phyloP scores from a whole-genome alignment of 2,888 invertebrate genomes.

The Hololepta plana region DNA sequence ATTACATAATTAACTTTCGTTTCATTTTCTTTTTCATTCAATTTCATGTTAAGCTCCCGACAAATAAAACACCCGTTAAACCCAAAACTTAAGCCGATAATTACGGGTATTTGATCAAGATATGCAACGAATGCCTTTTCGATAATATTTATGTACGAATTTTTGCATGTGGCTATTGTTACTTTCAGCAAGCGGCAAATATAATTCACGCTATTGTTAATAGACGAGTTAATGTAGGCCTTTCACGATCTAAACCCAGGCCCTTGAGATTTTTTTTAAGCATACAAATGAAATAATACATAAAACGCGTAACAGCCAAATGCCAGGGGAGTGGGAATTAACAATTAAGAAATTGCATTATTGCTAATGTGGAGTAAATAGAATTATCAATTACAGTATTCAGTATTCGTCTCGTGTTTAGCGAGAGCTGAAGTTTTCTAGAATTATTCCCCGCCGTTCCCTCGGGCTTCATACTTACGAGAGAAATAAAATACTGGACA shows the following conservation, averaged over 20 bases:
- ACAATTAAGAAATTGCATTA: slow-evolving; percentile 23
- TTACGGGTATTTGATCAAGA: no score
- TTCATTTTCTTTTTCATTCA: no score
- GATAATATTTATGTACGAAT: no score
- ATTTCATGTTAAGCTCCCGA: no score
- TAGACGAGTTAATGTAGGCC: slow-evolving; percentile 15
- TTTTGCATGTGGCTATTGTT: no score
- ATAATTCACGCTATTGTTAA: no score
- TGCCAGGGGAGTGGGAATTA: slow-evolving; percentile 18
- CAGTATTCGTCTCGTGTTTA: slow-evolving; percentile 13
- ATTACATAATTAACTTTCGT: no score
- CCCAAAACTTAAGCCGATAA: no score
- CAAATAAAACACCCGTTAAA: no score
- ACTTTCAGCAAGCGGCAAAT: no score
- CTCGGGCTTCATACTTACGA: slow-evolving; percentile 13
- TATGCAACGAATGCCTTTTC: no score
- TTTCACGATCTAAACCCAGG: slow-evolving; percentile 11
- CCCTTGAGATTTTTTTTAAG: slow-evolving; percentile 14
- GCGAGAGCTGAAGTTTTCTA: slow-evolving; percentile 12
- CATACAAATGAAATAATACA: slow-evolving; percentile 9
- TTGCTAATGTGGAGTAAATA: slow-evolving; percentile 21
- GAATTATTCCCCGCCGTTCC: slow-evolving; percentile 15
- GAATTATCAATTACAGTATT: slow-evolving; percentile 15
- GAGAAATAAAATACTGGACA: slow-evolving; percentile 17
- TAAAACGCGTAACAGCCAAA: slow-evolving; percentile 14